These are phyloP conservation scores for Avahi laniger DNA, from an alignment of 2,797 vertebrate genomes.

Conservation along the genomic window DNA sequence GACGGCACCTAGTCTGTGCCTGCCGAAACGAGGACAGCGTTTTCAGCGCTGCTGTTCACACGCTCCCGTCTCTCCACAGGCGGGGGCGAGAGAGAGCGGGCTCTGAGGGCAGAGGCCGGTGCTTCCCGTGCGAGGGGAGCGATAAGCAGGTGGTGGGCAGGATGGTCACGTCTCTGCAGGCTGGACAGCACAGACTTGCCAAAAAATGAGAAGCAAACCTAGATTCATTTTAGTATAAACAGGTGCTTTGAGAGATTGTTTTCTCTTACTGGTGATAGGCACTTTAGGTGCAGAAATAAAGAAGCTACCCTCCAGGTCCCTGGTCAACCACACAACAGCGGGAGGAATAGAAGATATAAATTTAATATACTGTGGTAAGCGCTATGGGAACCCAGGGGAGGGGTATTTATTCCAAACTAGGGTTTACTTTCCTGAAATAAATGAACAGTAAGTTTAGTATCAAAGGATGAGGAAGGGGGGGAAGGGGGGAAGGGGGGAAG, in stretches of 20 bases:
- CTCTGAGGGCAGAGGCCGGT: neutral
- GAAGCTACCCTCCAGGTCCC: neutral
- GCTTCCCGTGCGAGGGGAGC: no score
- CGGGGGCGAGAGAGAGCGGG: accelerated
- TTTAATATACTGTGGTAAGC: accelerated
- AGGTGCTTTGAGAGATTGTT: neutral
- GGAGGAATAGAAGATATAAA: neutral
- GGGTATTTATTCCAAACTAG: accelerated
- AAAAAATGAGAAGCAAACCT: neutral
- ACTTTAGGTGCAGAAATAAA: neutral
- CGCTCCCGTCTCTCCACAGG: neutral
- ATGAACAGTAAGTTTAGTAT: neutral
- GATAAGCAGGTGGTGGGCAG: accelerated
- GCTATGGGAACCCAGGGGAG: neutral
- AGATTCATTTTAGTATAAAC: accelerated
- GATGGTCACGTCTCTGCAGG: accelerated
- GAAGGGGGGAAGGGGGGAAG: no score
- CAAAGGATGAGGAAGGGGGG: accelerated
- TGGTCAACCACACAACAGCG: neutral
- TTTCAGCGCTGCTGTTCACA: no score
- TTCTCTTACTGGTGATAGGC: neutral
- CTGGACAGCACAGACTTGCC: neutral
- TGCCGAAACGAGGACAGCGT: accelerated
- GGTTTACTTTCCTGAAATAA: neutral
- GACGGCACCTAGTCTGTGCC: accelerated